Percentiles rank a stretch among this genome's conserved stretches.
phyloP scores from a whole-genome alignment of 2,113 vertebrate species.

The Promerops cafer region DNA sequence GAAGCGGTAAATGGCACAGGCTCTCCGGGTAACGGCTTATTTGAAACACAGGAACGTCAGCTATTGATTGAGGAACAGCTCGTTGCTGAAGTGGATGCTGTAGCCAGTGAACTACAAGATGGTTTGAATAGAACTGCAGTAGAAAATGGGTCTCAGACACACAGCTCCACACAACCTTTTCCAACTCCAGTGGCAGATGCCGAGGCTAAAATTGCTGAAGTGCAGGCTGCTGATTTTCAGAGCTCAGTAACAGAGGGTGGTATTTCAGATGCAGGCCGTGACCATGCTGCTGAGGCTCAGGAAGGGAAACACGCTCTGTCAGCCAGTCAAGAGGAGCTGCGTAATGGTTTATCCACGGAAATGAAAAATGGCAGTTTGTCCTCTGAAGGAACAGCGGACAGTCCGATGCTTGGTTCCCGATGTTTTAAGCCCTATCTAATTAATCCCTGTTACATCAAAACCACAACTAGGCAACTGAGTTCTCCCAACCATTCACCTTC shows the following conservation, averaged over 20 bases:
- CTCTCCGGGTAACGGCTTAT: slow-evolving; percentile 58
- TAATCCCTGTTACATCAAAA: slow-evolving; percentile 91
- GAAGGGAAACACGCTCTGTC: background rate
- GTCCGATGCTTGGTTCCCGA: slow-evolving; percentile 70
- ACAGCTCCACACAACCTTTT: background rate
- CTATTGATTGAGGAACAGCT: slow-evolving; percentile 16
- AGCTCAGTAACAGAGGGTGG: background rate
- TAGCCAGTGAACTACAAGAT: background rate
- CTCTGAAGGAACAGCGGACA: slow-evolving; percentile 55
- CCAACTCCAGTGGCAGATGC: background rate
- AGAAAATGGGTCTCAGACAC: background rate
- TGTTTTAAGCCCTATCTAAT: slow-evolving; percentile 84
- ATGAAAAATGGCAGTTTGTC: slow-evolving; percentile 33
- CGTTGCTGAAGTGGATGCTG: background rate
- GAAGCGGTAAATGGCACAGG: background rate
- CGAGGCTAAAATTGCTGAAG: slow-evolving; percentile 13
- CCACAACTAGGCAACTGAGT: slow-evolving; percentile 92
- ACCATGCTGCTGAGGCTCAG: background rate
- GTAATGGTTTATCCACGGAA: background rate
- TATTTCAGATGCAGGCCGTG: background rate
- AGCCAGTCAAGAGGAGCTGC: slow-evolving; percentile 5
- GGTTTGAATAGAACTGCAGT: background rate
- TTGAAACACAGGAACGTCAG: slow-evolving; percentile 72
- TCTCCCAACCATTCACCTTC: slow-evolving; percentile 85
- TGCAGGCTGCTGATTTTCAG: slow-evolving; percentile 19